phyloP scores from a whole-genome alignment of 2,797 vertebrate species.

The Pangasius krempfi region DNA sequence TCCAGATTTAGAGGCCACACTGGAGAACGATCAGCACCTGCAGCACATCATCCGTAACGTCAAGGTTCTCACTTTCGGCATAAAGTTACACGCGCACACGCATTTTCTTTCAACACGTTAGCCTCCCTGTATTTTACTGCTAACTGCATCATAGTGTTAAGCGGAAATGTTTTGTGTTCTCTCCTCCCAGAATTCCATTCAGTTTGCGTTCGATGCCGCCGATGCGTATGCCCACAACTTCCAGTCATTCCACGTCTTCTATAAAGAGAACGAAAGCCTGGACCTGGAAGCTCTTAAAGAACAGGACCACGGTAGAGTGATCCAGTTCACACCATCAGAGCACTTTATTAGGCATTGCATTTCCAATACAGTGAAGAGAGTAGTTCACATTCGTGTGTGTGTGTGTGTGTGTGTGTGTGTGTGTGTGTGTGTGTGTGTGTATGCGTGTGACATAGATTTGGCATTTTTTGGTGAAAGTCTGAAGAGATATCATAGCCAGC shows the following conservation, averaged over 20 bases:
- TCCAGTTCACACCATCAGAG: not conserved
- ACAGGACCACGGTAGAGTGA: constrained; percentile 77
- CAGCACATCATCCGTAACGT: constrained; percentile 72
- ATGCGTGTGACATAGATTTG: constrained; percentile 69
- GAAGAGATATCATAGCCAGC: constrained; percentile 78
- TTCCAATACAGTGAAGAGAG: not conserved
- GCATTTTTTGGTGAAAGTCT: constrained; percentile 78
- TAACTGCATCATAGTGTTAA: not conserved
- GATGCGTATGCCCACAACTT: constrained; percentile 75
- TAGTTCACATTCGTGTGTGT: not conserved
- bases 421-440: constrained; percentile 33
- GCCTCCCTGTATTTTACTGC: not conserved
- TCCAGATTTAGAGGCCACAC: constrained; percentile 74
- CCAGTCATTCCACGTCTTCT: constrained; percentile 78
- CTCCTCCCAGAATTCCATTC: constrained; percentile 73
- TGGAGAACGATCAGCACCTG: constrained; percentile 78
- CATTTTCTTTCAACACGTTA: not conserved
- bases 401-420: constrained; percentile 34
- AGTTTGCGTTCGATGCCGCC: constrained; percentile 77
- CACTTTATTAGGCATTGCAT: not conserved
- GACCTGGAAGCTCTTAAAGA: constrained; percentile 75
- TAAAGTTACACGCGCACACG: not conserved
- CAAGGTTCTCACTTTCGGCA: constrained; percentile 69
- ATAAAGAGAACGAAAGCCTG: constrained; percentile 82
- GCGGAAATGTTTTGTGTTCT: not conserved